phyloP scores from a whole-genome alignment of 2,888 invertebrate genomes.

The Baccha elongata region DNA sequence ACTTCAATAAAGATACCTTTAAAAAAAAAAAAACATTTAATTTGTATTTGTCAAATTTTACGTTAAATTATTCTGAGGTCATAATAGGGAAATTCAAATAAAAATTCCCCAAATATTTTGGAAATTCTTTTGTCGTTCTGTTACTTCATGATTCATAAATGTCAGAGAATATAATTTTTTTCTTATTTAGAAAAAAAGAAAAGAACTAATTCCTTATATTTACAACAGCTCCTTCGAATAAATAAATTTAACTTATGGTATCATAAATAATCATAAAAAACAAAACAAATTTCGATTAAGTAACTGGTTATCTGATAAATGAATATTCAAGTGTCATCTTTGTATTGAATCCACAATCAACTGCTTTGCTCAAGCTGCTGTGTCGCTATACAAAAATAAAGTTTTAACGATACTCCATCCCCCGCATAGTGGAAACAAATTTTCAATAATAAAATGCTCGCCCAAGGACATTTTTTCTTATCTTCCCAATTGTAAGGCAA shows the following conservation, averaged over 20 bases:
- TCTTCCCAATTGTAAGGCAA: neutral
- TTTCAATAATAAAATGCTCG: slow-evolving; percentile 6
- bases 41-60: no score
- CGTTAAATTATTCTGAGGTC: no score
- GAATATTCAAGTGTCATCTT: slow-evolving; percentile 19
- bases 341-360: slow-evolving; percentile 12
- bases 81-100: no score
- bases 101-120: no score
- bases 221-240: no score
- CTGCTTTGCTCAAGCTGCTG: neutral
- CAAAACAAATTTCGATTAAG: neutral
- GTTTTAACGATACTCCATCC: neutral
- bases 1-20: no score
- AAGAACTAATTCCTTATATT: no score
- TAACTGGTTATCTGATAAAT: neutral
- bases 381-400: neutral
- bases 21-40: no score
- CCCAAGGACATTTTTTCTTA: slow-evolving; percentile 16
- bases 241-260: neutral
- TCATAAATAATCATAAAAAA: neutral
- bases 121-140: no score
- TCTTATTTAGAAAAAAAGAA: no score
- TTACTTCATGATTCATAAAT: no score
- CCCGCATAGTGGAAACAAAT: neutral
- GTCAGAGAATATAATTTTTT: no score